These are phyloP conservation scores for Protonibea diacanthus DNA, from an alignment of 2,797 vertebrate genomes.

Conservation along the genomic window DNA sequence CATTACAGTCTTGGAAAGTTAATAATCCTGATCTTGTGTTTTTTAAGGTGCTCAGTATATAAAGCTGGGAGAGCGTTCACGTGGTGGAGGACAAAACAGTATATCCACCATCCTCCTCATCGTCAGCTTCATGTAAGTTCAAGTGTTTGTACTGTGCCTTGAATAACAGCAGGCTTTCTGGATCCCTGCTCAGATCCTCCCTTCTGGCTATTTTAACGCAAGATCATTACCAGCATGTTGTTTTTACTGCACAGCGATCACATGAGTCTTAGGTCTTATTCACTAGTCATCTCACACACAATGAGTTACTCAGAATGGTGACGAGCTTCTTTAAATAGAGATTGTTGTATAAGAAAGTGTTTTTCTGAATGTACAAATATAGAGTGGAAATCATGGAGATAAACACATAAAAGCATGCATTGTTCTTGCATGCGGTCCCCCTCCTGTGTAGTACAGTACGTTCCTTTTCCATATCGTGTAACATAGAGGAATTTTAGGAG, in stretches of 20 bases:
- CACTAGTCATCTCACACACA: neutral
- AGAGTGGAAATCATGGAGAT: neutral
- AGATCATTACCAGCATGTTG: neutral
- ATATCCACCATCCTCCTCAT: slow-evolving; percentile 91
- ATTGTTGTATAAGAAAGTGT: neutral
- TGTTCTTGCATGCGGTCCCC: slow-evolving; percentile 10
- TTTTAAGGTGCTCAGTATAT: slow-evolving; percentile 79
- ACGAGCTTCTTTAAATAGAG: neutral
- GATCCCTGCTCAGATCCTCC: neutral
- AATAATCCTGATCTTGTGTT: slow-evolving; percentile 31
- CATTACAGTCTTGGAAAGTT: no score
- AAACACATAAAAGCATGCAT: neutral
- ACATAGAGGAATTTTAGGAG: neutral
- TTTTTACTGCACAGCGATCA: slow-evolving; percentile 1
- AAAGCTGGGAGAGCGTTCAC: slow-evolving; percentile 78
- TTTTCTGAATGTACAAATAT: neutral
- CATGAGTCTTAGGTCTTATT: neutral
- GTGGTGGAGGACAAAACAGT: slow-evolving; percentile 75
- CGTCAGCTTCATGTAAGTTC: slow-evolving; percentile 92
- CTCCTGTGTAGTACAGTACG: neutral
- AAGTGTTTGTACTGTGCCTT: slow-evolving; percentile 1
- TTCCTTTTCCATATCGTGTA: neutral
- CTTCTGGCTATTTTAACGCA: slow-evolving; percentile 1
- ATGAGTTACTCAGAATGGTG: neutral
- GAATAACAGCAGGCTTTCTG: neutral